Evolutionary conservation across 2,888 invertebrate species (phyloP).

Genomic region (Mystacides longicornis): DNA sequence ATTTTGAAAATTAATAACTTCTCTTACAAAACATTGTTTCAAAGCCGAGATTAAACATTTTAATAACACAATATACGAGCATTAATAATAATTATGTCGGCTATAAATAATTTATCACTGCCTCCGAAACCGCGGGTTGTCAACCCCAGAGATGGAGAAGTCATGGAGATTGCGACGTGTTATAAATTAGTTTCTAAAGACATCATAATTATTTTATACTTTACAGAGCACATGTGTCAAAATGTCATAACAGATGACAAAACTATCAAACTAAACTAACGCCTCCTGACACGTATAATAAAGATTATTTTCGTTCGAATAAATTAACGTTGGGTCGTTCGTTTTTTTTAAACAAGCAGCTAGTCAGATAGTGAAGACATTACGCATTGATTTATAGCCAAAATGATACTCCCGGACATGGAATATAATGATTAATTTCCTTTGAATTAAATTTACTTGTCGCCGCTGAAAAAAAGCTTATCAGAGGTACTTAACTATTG

Average conservation of each 20-base stretch:
- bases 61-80: no score
- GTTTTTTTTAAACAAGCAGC: no score
- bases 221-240: not conserved
- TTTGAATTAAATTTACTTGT: not conserved
- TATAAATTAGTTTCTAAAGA: constrained; percentile 17
- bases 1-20: no score
- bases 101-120: no score
- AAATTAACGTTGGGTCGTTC: not conserved
- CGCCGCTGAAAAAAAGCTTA: not conserved
- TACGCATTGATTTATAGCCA: not conserved
- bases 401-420: not conserved
- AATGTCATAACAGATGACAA: not conserved
- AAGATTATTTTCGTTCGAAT: not conserved
- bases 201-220: constrained; percentile 13
- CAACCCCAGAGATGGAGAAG: no score
- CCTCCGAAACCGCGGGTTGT: no score
- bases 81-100: no score
- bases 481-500: no score
- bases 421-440: not conserved
- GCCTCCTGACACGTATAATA: not conserved
- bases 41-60: no score
- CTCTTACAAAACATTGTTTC: no score
- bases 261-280: not conserved
- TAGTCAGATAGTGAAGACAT: not conserved
- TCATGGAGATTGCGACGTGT: constrained; percentile 4